Base-by-base conservation (phyloP, 2,888 invertebrate species). In the Steinernema hermaphroditum region DNA sequence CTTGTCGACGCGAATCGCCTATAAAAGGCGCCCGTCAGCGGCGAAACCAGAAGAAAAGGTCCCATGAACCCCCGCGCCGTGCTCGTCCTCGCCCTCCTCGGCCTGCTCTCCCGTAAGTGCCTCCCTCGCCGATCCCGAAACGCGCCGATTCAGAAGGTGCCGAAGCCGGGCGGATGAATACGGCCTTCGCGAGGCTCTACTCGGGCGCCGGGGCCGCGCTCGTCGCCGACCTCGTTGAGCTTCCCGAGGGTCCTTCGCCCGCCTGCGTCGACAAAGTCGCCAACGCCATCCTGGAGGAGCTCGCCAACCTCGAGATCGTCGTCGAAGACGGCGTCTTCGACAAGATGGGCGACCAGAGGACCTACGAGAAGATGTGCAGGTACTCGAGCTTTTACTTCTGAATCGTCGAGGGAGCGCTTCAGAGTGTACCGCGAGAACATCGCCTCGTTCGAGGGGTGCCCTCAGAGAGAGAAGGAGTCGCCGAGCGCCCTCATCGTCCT, bases 191-290 rank as follows among this genome's bases (percentile, higher is more conserved):
- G 54, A 54, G 22, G 6, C 54, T 54, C 12, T 54, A 54, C 27
- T 22, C 54, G 54, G 27, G 54, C 22, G 22, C 54, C 2, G 54
- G 54, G 12, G 27, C 54, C 22, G 54, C 54, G 27, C 27, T 54
- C n/a, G 54, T 24, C 22, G 54, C 54, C 9, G 54, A 54, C 19
- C 54, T 54, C 24, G 4, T 54, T 27, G 54, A 54, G 27, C 24
- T 24, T 6, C 54, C 54, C 6, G 54, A 54, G 27, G 54, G 54
- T 19, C 54, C 54, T 54, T 54, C 54, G 27, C 54, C 27, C 6
- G 54, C 54, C 12, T 54, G 54, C 16, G 54, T 54, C 24, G 54
- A 54, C 54, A 54, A 54, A 16, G 54, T 54, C n/a, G 27, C 54
- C 54, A 24, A 27, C 54, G 54, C 6, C 4, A 54, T 54, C 2